These are phyloP conservation scores for Rhadina sibilatrix DNA, from an alignment of 2,113 vertebrate species.

Conservation along the genomic window DNA sequence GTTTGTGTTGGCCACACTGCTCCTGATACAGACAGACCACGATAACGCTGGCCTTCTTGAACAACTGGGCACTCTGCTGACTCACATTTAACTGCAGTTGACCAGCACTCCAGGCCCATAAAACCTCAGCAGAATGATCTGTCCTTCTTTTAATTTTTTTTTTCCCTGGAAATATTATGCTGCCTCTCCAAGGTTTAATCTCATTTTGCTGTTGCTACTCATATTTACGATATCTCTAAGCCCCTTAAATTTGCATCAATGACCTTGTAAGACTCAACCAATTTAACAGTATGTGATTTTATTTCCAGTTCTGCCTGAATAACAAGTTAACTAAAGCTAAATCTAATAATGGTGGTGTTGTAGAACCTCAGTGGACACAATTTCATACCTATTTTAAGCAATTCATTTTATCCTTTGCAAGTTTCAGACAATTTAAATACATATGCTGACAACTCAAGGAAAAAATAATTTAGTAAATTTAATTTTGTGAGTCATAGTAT, in stretches of 20 bases:
- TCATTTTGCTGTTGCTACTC: neutral
- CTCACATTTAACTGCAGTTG: neutral
- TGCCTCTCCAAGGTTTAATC: neutral
- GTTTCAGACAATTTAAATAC: neutral
- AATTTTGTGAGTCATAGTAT: neutral
- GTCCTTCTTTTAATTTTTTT: neutral
- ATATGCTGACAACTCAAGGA: neutral
- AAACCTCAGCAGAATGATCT: neutral
- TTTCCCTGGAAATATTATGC: neutral
- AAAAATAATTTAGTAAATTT: neutral
- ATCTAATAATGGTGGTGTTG: neutral
- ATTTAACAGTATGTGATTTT: neutral
- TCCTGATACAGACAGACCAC: neutral
- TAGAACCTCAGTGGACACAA: neutral
- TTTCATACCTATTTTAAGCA: neutral
- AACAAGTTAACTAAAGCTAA: neutral
- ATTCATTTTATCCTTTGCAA: neutral
- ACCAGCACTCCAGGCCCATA: neutral
- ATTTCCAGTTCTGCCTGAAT: neutral
- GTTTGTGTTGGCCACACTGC: neutral
- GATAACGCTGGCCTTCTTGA: too few relatives aligned
- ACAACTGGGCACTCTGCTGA: too few relatives aligned
- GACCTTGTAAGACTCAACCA: neutral
- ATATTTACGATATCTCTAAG: neutral
- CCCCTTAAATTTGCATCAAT: neutral